phyloP scores from a whole-genome alignment of 2,888 invertebrate genomes.

The Leucozona laternaria region DNA sequence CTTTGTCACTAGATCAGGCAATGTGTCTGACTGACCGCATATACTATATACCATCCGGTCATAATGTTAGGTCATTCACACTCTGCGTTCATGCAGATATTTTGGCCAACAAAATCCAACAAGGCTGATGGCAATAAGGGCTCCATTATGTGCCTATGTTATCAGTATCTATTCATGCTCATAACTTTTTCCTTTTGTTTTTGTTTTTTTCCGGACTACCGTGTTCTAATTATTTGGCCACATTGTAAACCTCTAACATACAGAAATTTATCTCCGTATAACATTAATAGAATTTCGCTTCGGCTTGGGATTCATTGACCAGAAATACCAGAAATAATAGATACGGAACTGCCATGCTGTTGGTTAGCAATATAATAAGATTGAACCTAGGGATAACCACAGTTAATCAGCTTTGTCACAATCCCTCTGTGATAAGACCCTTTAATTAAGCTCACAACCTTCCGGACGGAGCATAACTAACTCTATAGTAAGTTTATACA shows the following conservation, averaged over 20 bases:
- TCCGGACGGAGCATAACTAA: not conserved
- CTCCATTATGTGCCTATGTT: not conserved
- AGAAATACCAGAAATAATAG: constrained; percentile 9
- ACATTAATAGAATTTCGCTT: constrained; percentile 13
- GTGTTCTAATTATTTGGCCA: not conserved
- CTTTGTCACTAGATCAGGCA: not conserved
- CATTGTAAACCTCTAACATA: constrained; percentile 7
- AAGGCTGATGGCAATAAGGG: constrained; percentile 14
- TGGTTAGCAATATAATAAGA: constrained; percentile 15
- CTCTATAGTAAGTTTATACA: not conserved
- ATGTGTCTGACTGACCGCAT: constrained; percentile 8
- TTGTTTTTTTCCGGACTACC: not conserved
- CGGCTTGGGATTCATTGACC: constrained; percentile 20
- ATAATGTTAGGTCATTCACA: constrained; percentile 13
- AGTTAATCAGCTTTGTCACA: constrained; percentile 25
- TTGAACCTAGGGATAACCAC: not conserved
- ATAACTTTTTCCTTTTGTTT: not conserved
- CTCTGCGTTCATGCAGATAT: constrained; percentile 3
- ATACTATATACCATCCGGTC: constrained; percentile 4
- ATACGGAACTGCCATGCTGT: not conserved
- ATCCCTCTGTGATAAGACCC: not conserved
- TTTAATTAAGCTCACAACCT: not conserved
- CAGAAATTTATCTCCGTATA: constrained; percentile 14
- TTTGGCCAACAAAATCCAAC: constrained; percentile 9
- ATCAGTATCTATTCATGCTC: not conserved